Conservation (phyloP, 2,797 vertebrate species). For the Octomys mimax region DNA sequence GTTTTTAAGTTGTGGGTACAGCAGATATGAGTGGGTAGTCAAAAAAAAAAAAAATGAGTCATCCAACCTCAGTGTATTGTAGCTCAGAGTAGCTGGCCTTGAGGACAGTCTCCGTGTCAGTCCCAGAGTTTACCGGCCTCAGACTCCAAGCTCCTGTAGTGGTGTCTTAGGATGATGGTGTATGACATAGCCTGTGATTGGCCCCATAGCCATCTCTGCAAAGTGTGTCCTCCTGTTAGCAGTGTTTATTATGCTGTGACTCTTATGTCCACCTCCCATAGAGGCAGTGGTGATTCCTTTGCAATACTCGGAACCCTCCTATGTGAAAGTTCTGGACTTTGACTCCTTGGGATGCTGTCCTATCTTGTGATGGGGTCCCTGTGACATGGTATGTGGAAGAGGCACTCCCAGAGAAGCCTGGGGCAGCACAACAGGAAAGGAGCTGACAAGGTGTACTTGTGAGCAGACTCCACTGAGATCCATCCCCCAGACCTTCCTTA, state of each 20-base stretch:
- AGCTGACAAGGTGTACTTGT: rapidly evolving
- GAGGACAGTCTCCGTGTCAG: neutral
- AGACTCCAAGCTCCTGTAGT: neutral
- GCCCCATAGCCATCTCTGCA: neutral
- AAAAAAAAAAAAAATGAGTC: neutral
- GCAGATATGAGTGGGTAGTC: neutral
- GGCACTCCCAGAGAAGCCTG: neutral
- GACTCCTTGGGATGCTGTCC: neutral
- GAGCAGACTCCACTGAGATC: neutral
- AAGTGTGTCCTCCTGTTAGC: neutral
- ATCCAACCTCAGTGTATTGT: neutral
- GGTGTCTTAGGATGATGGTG: neutral
- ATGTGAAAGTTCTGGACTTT: neutral
- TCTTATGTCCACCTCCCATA: neutral
- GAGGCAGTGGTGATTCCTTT: neutral
- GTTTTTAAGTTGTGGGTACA: slow-evolving; percentile 14
- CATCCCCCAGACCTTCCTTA: neutral
- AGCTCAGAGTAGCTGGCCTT: neutral
- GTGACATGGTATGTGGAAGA: neutral
- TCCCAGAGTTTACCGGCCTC: neutral
- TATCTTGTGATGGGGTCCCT: neutral
- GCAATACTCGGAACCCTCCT: neutral
- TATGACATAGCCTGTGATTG: neutral
- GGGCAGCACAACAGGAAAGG: neutral
- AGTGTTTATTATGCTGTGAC: too few species aligned